Conservation (phyloP, 2,797 vertebrate species). For the Liasis olivaceus region DNA sequence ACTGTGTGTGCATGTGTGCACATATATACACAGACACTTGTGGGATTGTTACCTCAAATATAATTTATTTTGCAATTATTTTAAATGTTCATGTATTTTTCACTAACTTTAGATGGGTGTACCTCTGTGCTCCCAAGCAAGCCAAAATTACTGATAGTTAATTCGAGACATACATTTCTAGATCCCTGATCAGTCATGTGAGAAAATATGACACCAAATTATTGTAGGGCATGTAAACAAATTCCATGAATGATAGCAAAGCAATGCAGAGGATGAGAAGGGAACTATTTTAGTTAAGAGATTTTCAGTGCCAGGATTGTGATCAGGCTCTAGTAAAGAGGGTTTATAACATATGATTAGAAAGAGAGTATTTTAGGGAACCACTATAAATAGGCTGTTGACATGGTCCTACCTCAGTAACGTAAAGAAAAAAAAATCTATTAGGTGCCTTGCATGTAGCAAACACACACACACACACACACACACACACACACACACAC, state of each 20-base stretch:
- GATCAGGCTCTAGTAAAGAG: not conserved
- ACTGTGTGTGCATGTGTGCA: no score
- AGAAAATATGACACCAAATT: not conserved
- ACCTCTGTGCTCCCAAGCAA: not conserved
- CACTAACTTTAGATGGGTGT: not conserved
- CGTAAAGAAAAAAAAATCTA: not conserved
- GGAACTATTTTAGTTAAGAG: slow-evolving; percentile 1
- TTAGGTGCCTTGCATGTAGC: not conserved
- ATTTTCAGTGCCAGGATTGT: not conserved
- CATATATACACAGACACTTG: no score
- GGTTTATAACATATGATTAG: not conserved
- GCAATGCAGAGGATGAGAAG: not conserved
- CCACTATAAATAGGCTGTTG: not conserved
- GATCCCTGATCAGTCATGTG: not conserved
- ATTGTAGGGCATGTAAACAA: not conserved
- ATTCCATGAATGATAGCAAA: not conserved
- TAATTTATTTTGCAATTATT: not conserved
- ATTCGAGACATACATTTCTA: not conserved
- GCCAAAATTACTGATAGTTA: not conserved
- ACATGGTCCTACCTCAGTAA: not conserved
- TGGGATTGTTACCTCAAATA: not conserved
- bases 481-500: no score
- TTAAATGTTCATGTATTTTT: not conserved
- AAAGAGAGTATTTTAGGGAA: not conserved
- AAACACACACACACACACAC: not conserved